phyloP scores from a whole-genome alignment of 53 echinoderm and acorn worm species.

The Holothuria leucospilota region DNA sequence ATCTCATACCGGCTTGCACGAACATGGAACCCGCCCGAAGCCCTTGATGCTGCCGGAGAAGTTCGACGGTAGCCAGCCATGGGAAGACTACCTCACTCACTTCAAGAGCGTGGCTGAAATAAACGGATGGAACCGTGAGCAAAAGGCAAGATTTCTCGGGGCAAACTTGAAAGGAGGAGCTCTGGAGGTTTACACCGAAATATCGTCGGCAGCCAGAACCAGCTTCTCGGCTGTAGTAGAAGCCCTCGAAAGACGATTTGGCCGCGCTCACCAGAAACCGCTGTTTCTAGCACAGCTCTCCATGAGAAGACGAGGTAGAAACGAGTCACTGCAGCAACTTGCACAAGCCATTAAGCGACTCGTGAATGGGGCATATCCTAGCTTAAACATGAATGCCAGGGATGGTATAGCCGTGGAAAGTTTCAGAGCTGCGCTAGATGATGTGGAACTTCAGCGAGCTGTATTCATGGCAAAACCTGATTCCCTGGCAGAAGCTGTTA shows the following conservation, averaged over 20 bases:
- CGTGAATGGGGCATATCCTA: neutral
- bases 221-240: neutral
- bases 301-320: neutral
- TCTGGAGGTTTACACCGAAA: neutral
- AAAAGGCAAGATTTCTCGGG: neutral
- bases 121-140: neutral
- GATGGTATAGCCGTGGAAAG: neutral
- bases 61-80: neutral
- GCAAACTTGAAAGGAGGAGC: conserved; percentile 7
- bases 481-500: neutral
- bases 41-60: neutral
- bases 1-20: too few species aligned
- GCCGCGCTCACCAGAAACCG: neutral
- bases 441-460: neutral
- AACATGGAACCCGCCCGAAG: neutral
- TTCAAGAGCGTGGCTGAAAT: neutral
- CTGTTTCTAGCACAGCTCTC: conserved; percentile 2
- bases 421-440: neutral
- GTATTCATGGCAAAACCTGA: conserved; percentile 6
- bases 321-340: neutral
- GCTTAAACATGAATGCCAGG: neutral
- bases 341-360: neutral
- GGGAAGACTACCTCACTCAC: neutral
- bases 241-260: neutral
- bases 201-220: neutral